Conservation (phyloP, 1,140 invertebrate species). For the Drosophila lacteicornis region DNA sequence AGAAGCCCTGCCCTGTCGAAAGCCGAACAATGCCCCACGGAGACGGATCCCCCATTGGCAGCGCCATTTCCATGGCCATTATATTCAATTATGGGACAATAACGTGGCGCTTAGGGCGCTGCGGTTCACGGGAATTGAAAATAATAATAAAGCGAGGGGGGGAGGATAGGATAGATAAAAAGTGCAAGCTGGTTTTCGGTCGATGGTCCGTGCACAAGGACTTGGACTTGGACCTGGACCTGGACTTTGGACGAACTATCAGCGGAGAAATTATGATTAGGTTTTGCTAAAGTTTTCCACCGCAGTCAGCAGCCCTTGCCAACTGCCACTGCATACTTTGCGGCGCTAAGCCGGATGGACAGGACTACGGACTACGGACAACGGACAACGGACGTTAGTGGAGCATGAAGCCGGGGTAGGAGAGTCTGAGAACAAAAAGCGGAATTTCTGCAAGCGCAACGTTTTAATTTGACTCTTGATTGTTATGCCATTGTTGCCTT, state of each 20-base stretch:
- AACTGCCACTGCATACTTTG: slow-evolving; percentile 61
- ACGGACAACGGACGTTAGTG: slow-evolving; percentile 30
- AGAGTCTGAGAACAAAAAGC: slow-evolving; percentile 39
- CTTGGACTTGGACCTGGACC: slow-evolving; percentile 9
- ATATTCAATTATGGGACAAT: slow-evolving; percentile 82
- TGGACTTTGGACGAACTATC: slow-evolving; percentile 42
- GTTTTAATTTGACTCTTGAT: slow-evolving; percentile 68
- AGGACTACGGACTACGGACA: slow-evolving; percentile 15
- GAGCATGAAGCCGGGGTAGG: slow-evolving; percentile 31
- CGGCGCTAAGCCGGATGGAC: slow-evolving; percentile 30
- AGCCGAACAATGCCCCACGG: slow-evolving; percentile 43
- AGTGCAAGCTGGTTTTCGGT: slow-evolving; percentile 57
- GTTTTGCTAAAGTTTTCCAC: slow-evolving; percentile 75
- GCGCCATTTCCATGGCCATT: slow-evolving; percentile 74
- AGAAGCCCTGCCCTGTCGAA: slow-evolving; percentile 29
- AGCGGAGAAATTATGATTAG: slow-evolving; percentile 78
- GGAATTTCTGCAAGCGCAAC: slow-evolving; percentile 61
- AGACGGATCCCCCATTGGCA: slow-evolving; percentile 55
- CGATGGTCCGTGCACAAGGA: slow-evolving; percentile 46
- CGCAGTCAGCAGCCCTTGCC: slow-evolving; percentile 70
- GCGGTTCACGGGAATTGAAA: slow-evolving; percentile 77
- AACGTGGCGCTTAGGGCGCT: slow-evolving; percentile 75
- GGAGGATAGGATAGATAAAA: slow-evolving; percentile 61
- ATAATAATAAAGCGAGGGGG: slow-evolving; percentile 73
- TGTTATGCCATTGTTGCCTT: slow-evolving; percentile 55